Conservation (phyloP, 1,140 invertebrate genomes). For the Ips nitidus region DNA sequence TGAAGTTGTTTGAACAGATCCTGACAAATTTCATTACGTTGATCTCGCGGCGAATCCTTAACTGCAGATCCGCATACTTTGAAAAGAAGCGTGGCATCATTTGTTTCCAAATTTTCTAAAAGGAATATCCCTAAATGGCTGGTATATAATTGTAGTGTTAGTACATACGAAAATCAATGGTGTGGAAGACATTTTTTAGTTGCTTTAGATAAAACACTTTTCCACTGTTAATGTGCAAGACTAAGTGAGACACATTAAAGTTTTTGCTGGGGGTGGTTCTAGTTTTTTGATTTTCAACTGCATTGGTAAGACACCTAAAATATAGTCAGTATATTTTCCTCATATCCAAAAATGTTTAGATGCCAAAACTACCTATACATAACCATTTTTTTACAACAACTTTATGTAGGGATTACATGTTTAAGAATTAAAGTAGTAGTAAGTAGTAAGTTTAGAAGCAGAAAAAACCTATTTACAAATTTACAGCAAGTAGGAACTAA, state of each 20-base stretch:
- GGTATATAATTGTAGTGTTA: background rate
- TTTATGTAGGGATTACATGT: too few relatives aligned
- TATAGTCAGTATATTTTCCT: too few relatives aligned
- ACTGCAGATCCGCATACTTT: slow-evolving; percentile 22
- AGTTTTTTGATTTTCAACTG: too few relatives aligned
- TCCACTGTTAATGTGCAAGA: slow-evolving; percentile 15
- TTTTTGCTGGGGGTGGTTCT: background rate
- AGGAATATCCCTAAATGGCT: background rate
- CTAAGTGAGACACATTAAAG: slow-evolving; percentile 17
- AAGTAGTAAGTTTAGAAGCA: too few relatives aligned
- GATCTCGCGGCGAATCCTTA: slow-evolving; percentile 15
- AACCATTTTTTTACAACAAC: too few relatives aligned
- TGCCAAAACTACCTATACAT: too few relatives aligned
- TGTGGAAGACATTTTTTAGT: slow-evolving; percentile 22
- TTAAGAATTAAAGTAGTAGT: too few relatives aligned
- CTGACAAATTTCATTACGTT: slow-evolving; percentile 27
- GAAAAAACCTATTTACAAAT: too few relatives aligned
- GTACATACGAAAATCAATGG: slow-evolving; percentile 27
- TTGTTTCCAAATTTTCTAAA: slow-evolving; percentile 26
- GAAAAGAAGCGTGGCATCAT: slow-evolving; percentile 20
- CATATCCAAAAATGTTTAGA: too few relatives aligned
- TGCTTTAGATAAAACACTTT: slow-evolving; percentile 30
- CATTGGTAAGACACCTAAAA: too few relatives aligned
- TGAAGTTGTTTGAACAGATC: slow-evolving; percentile 12
- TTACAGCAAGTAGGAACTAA: too few relatives aligned